Evolutionary conservation across 2,888 invertebrate genomes (phyloP), one percentile per base, ranked within the genome.

Genomic region (Monopis laevigella): DNA sequence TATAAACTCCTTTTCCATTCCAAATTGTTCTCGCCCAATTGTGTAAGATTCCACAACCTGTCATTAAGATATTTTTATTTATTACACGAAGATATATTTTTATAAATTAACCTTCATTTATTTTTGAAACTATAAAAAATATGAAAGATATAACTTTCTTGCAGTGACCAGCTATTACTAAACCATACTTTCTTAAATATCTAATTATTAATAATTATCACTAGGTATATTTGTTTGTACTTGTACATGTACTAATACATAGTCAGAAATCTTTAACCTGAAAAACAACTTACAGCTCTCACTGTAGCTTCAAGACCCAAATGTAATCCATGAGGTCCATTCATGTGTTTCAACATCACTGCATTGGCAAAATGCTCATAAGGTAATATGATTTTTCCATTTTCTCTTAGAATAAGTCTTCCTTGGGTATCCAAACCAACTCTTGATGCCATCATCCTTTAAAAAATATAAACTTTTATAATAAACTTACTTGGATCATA

Each of bases 301-400:
- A 93, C 89, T 10, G 93, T 93, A 24, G 90, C 91, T 66, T 93
- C 93, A 40, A 92, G 82, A 28, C 91, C 91, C 43, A 93, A 74
- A 78, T 93, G 93, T 40, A 92, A 73, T 1, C 93, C 92, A 62
- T 92, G 92, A 0, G 92, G 92, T 0, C 93, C 92, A 57, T 92
- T 92, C 90, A 93, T 92, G 58, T 93, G 93, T 59, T 93, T 93
- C 50, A 93, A 65, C 92, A 93, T 93, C 4, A 93, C 92, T 41
- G 93, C 93, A 80, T 93, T 93, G 1, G 92, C 92, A 82, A 93
- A 93, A 62, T 93, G 93, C 69, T 93, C 93, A 67, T 91, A 93
- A 2, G 93, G 93, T 43, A 93, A 70, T 46, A 93, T 92, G 54
- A 93, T 92, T 82, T 93, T 93, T 7, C 93, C 93, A 80, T 92